phyloP scores from a whole-genome alignment of 2,797 vertebrate genomes.

The Numenius phaeopus region DNA sequence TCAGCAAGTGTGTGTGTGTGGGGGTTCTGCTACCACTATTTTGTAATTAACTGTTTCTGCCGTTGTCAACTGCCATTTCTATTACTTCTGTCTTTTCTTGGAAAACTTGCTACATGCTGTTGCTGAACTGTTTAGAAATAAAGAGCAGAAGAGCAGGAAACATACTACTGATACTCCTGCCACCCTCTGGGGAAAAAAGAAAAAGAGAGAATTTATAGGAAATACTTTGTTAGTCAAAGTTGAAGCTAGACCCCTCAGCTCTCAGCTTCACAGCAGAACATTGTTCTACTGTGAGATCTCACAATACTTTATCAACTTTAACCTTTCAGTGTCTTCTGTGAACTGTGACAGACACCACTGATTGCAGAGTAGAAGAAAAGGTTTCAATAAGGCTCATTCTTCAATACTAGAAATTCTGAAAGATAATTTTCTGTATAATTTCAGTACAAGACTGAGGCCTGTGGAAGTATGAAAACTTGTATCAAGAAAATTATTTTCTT shows the following conservation, averaged over 20 bases:
- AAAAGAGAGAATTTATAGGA: not conserved
- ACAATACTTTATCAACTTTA: not conserved
- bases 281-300: not conserved
- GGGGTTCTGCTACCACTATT: not conserved
- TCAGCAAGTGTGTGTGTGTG: not conserved
- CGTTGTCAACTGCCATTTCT: not conserved
- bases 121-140: not conserved
- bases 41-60: not conserved
- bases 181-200: not conserved
- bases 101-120: not conserved
- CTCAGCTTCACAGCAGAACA: not conserved
- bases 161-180: not conserved
- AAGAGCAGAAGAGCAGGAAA: not conserved
- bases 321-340: not conserved
- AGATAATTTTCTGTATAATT: not conserved
- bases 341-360: not conserved
- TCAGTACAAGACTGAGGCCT: not conserved
- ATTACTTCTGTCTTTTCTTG: not conserved
- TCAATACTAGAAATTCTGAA: not conserved
- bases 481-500: not conserved
- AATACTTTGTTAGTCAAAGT: not conserved
- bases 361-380: not conserved
- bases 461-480: not conserved
- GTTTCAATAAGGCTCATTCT: not conserved
- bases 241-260: accelerated